Evolutionary conservation across 2,113 vertebrate species (phyloP).

Genomic region (Heterotis niloticus): DNA sequence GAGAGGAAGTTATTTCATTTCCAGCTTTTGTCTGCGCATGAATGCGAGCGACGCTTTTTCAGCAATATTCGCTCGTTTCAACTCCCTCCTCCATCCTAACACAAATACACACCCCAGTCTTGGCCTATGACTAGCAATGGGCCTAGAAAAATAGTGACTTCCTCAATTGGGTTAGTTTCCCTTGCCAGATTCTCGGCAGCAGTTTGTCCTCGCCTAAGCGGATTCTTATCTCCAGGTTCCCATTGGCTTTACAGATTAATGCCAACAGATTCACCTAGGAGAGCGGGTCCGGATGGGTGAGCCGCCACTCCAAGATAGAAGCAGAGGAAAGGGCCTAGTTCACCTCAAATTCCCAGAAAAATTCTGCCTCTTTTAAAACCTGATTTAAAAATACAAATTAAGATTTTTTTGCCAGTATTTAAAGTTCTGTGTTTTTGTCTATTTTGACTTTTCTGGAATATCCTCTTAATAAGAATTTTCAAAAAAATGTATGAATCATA

Average conservation of each 20-base stretch:
- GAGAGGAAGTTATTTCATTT: slow-evolving; percentile 99
- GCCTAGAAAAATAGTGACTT: slow-evolving; percentile 96
- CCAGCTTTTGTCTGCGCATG: slow-evolving; percentile 95
- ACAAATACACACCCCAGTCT: slow-evolving; percentile 92
- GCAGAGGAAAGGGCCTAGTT: slow-evolving; percentile 38
- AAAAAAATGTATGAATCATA: too few species aligned
- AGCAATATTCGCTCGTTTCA: slow-evolving; percentile 92
- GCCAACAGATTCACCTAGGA: slow-evolving; percentile 38
- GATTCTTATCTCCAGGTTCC: slow-evolving; percentile 82
- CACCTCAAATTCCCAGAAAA: too few species aligned
- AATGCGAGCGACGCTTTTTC: slow-evolving; percentile 95
- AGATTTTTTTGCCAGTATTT: too few species aligned
- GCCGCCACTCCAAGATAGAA: slow-evolving; percentile 11
- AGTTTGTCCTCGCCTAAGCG: slow-evolving; percentile 77
- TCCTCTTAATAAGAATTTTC: too few species aligned
- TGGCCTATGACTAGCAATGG: slow-evolving; percentile 79
- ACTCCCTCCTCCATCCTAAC: slow-evolving; percentile 87
- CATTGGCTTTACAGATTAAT: slow-evolving; percentile 68
- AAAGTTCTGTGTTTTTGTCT: too few species aligned
- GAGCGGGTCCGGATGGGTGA: slow-evolving; percentile 38
- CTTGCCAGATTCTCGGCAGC: slow-evolving; percentile 79
- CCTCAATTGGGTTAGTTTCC: slow-evolving; percentile 95
- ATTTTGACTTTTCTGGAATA: too few species aligned
- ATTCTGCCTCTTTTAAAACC: too few species aligned
- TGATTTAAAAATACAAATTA: too few species aligned